Conservation (phyloP, 2,888 invertebrate genomes). For the Zele albiditarsus region DNA sequence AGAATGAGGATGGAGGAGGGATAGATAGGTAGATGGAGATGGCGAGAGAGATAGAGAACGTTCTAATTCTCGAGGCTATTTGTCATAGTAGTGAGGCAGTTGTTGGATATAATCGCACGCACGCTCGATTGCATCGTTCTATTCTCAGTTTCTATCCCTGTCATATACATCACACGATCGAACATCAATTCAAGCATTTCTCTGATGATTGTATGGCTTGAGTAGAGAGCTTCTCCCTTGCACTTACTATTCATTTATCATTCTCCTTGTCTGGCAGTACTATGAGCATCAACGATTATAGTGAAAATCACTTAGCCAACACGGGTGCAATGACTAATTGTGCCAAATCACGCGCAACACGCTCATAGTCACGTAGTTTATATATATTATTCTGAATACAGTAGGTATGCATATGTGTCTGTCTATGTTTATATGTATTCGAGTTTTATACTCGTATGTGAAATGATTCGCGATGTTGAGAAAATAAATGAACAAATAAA, state of each 20-base stretch:
- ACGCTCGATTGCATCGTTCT: background rate
- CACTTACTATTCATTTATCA: background rate
- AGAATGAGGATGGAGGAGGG: background rate
- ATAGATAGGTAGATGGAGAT: background rate
- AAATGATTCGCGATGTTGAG: too few species aligned
- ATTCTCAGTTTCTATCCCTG: background rate
- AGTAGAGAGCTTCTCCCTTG: too few species aligned
- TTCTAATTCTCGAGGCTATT: conserved; percentile 12
- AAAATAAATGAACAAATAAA: too few species aligned
- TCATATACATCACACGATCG: background rate
- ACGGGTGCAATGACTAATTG: conserved; percentile 51
- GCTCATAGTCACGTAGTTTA: background rate
- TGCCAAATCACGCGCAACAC: conserved; percentile 47
- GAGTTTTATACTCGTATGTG: too few species aligned
- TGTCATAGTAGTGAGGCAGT: conserved; percentile 19
- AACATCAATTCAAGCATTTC: conserved; percentile 14
- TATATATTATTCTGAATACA: conserved; percentile 2
- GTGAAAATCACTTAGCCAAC: conserved; percentile 30
- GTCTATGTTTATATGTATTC: too few species aligned
- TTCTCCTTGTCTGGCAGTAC: background rate
- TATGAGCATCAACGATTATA: background rate
- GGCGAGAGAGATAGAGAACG: conserved; percentile 2
- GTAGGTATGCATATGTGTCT: background rate
- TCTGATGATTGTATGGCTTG: background rate
- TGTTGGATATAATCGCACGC: background rate